Evolutionary conservation across 2,113 vertebrate species (phyloP).

Genomic region (Apteryx mantelli): DNA sequence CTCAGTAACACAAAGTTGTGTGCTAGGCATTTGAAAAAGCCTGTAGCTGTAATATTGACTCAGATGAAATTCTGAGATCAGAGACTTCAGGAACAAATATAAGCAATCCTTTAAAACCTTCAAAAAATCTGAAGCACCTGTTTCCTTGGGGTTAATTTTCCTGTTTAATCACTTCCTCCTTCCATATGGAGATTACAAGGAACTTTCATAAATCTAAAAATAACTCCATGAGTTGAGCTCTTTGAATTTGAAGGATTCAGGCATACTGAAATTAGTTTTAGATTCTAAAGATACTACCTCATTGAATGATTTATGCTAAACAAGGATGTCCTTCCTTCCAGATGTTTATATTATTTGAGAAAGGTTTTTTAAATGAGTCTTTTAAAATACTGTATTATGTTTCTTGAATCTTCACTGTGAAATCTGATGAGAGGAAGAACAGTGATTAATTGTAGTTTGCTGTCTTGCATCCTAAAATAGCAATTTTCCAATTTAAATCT

Average conservation of each 20-base stretch:
- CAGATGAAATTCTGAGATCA: neutral
- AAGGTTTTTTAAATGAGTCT: slow-evolving; percentile 38
- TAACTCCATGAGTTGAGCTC: neutral
- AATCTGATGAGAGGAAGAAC: slow-evolving; percentile 60
- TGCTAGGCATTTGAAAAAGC: neutral
- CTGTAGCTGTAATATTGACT: neutral
- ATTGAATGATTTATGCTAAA: slow-evolving; percentile 47
- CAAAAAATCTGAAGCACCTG: neutral
- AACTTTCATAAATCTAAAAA: slow-evolving; percentile 21
- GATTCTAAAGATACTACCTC: slow-evolving; percentile 29
- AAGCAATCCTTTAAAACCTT: neutral
- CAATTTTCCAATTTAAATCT: slow-evolving; percentile 79
- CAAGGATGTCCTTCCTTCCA: neutral
- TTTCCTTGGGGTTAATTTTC: neutral
- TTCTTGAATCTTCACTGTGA: slow-evolving; percentile 61
- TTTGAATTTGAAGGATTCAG: neutral
- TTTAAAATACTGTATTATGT: slow-evolving; percentile 42
- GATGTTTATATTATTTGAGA: slow-evolving; percentile 15
- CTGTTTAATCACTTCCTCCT: neutral
- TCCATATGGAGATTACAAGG: neutral
- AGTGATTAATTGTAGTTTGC: slow-evolving; percentile 77
- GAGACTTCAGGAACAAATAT: neutral
- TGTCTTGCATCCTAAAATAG: slow-evolving; percentile 73
- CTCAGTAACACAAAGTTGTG: neutral
- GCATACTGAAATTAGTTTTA: neutral